Evolutionary conservation across 2,797 vertebrate genomes (phyloP), one percentile per base, ranked within the genome.

Genomic region (Pangasius djambal): DNA sequence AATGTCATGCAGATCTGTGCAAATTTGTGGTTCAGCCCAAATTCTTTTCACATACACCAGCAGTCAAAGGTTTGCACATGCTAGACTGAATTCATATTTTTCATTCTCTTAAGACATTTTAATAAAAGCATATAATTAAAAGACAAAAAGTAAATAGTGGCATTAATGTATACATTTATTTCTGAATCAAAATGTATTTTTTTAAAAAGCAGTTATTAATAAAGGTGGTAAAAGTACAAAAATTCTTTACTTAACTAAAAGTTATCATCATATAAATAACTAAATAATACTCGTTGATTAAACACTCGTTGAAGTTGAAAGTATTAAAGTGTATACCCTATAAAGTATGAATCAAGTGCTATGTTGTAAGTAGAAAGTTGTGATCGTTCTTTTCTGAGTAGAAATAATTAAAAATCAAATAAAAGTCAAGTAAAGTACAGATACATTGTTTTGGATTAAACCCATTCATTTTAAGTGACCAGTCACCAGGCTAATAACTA

Each of bases 11-110:
- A 65, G 59, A 48, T 75, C 31, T 75, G 5, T 22, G 28, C 37
- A 34, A 59, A n/a, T 52, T 6, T 50, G 22, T 72, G 55, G 59
- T 83, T 86, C 40, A 83, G 25, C 67, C 86, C 86, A 88, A 57
- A 87, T 82, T 22, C 67, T 75, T 55, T 65, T 44, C 50, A 31
- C 5, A 57, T 28, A 69, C 44, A 70, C 83, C 37, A 20, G 22
- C 40, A 28, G 6, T 37, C 31, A 18, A 37, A 70, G 18, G 31
- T 55, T 28, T 63, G 18, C 70, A 86, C 15, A 70, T 7, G 7
- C 18, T 74, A 44, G 40, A 25, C 12, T 44, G 70, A 77, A 77
- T 77, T n/a, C 1, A 52, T 15, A 77, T 31, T 77, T 77, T 77
- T n/a, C 28, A 50, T 16, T 79, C 15, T 52, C 6, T 18, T 18